phyloP scores from a whole-genome alignment of 2,797 vertebrate species.

The Dendrocincla fuliginosa region DNA sequence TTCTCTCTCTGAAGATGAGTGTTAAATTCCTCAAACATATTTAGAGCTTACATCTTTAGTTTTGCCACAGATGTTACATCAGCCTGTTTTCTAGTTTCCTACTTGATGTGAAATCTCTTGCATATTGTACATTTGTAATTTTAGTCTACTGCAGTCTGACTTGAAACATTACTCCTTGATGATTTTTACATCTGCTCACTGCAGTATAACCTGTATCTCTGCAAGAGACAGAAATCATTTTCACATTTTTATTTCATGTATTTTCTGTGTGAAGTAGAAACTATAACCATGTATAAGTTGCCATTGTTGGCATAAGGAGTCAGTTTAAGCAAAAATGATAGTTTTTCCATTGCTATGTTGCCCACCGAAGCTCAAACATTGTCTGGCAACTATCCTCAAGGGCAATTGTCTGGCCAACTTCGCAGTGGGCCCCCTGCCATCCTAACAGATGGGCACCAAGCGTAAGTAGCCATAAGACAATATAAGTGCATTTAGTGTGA shows the following conservation, averaged over 20 bases:
- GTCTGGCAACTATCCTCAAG: conserved; percentile 54
- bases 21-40: not conserved
- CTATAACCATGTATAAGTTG: not conserved
- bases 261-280: not conserved
- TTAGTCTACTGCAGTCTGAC: not conserved
- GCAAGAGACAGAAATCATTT: not conserved
- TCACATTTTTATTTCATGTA: not conserved
- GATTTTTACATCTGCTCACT: not conserved
- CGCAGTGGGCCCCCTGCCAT: conserved; percentile 63
- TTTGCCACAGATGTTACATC: not conserved
- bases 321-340: not conserved
- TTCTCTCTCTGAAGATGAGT: not conserved
- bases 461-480: conserved; percentile 67
- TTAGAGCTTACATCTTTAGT: not conserved
- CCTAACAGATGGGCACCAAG: conserved; percentile 73
- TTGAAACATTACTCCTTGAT: not conserved
- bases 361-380: conserved; percentile 30
- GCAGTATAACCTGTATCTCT: not conserved
- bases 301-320: not conserved
- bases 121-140: not conserved
- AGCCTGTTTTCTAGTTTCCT: not conserved
- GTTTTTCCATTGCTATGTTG: not conserved
- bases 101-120: not conserved
- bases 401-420: conserved; percentile 44
- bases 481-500: conserved; percentile 70